A percentile compares a stretch with the other conserved stretches of the same genome.
phyloP scores from a whole-genome alignment of 2,113 vertebrate genomes.

The Arvicanthis niloticus region DNA sequence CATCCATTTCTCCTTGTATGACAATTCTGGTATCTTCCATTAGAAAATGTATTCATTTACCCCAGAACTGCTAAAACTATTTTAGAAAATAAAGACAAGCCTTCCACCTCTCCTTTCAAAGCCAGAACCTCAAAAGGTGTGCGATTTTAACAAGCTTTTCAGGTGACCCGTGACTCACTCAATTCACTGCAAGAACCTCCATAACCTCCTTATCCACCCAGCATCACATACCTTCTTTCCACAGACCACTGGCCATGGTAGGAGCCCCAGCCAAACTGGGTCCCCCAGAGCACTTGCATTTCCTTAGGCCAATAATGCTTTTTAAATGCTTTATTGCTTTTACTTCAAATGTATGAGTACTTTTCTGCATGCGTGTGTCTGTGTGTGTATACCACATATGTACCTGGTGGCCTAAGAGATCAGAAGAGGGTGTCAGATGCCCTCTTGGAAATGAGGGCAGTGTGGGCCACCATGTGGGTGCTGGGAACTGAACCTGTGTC shows the following conservation, averaged over 20 bases:
- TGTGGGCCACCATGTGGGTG: not conserved
- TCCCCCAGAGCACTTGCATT: not conserved
- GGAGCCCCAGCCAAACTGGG: not conserved
- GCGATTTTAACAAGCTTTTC: not conserved
- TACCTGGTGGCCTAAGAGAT: not conserved
- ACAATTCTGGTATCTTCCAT: not conserved
- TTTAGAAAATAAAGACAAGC: not conserved
- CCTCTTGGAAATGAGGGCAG: not conserved
- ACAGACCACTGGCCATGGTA: not conserved
- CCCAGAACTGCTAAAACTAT: not conserved
- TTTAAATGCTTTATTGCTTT: not conserved
- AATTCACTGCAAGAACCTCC: not conserved
- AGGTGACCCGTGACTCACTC: not conserved
- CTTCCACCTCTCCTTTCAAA: slow-evolving; percentile 33
- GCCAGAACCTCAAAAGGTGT: not conserved
- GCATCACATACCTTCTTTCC: not conserved
- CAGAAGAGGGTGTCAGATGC: not conserved
- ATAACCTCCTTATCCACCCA: not conserved
- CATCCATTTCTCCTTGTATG: slow-evolving; percentile 14
- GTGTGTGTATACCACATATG: not conserved
- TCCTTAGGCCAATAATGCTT: not conserved
- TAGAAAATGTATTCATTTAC: slow-evolving; percentile 9
- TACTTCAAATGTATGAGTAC: not conserved
- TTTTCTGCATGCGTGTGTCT: no score
- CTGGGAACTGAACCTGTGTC: not conserved